These are phyloP conservation scores for Balanococcus diminutus DNA, from an alignment of 2,888 invertebrate species.

Conservation along the genomic window DNA sequence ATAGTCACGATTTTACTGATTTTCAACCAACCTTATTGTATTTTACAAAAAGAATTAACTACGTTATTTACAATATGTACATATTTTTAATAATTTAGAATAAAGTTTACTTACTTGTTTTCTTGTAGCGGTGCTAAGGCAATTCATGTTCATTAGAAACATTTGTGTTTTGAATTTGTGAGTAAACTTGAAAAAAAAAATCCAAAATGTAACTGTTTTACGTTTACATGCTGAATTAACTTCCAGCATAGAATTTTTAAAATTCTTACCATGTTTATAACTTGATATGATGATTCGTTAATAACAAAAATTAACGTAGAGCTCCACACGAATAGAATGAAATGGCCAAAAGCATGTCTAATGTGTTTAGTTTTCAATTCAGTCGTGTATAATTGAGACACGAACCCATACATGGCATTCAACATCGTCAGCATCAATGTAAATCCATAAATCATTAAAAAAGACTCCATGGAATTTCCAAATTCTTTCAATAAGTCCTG, in stretches of 20 bases:
- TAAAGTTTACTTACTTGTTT: neutral
- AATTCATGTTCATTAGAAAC: neutral
- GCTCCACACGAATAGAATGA: neutral
- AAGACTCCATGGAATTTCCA: slow-evolving; percentile 16
- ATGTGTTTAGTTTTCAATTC: neutral
- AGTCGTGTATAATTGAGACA: slow-evolving; percentile 19
- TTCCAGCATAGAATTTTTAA: no score
- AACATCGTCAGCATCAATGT: neutral
- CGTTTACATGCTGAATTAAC: neutral
- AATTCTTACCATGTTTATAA: neutral
- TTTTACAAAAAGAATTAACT: neutral
- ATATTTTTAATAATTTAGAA: neutral
- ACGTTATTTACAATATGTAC: neutral
- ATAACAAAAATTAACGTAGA: neutral
- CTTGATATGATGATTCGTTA: slow-evolving; percentile 13
- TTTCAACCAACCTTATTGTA: neutral
- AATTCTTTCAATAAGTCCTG: neutral
- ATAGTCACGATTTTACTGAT: neutral
- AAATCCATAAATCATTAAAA: neutral
- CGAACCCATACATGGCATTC: neutral
- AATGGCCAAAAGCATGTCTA: neutral
- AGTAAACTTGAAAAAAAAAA: slow-evolving; percentile 8
- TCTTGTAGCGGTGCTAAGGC: neutral
- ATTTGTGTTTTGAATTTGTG: neutral
- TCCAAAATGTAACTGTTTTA: neutral